Base-by-base conservation (phyloP, 2,888 invertebrate genomes). In the Aethes cnicana region DNA sequence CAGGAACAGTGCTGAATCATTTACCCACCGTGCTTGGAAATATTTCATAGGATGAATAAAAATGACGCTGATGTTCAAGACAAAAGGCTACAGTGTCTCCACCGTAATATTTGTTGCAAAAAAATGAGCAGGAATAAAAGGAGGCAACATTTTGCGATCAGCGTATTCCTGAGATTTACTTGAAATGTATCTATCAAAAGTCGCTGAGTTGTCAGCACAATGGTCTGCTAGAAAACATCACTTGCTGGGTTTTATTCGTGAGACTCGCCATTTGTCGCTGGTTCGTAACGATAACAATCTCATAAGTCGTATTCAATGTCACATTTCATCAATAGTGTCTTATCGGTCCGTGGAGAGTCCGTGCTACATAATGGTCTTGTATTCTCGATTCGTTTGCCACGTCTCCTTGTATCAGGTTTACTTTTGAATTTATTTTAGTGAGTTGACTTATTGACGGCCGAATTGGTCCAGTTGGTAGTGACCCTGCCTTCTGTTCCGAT, bases 1-100 rank as follows among this genome's bases (percentile, higher is more conserved):
- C 42, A 59, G 60, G 59, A 67, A 72, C 65, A 68, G 54, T 73
- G 73, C 79, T 77, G 68, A 74, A 72, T 81, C 74, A 79, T 74
- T 74, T 68, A 66, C 64, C 59, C 60, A 59, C 63, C 62, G 58
- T 62, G 62, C 64, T 62, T 58, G 59, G 64, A 67, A 68, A 69
- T 58, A 63, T 66, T 72, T 69, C 69, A 68, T 64, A 55, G 57
- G 30, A 23, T 32, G 55, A 67, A 71, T 69, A 72, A 72, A 73
- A 77, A 69, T 72, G 61, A 64, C 58, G 59, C 61, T 61, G 69
- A 63, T 64, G 68, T 67, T 67, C 57, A 64, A 76, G 66, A 77
- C 72, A 74, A 73, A 77, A 69, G 67, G 68, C 61, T 56, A 57
- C 67, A 66, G 68, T 69, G 58, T 67, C 68, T 64, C 68, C 64